These are phyloP conservation scores for Drosophila bipectinata DNA, from an alignment of 1,140 invertebrate genomes.

Conservation along the genomic window DNA sequence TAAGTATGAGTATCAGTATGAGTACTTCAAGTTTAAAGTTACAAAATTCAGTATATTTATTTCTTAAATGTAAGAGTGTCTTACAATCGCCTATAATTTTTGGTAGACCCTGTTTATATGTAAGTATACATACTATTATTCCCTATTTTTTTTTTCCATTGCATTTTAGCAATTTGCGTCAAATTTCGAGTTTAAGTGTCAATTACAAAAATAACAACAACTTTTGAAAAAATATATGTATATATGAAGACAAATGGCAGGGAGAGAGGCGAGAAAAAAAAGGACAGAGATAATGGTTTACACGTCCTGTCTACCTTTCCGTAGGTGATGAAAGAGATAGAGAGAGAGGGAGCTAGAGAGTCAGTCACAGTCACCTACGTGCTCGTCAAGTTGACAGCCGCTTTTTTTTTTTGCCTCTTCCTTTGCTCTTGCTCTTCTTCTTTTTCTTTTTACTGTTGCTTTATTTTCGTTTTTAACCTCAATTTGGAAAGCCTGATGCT, in stretches of 20 bases:
- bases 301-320: slow-evolving; percentile 27
- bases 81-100: no score
- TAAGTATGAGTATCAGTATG: no score
- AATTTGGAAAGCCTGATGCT: slow-evolving; percentile 57
- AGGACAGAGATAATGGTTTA: slow-evolving; percentile 4
- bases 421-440: slow-evolving; percentile 24
- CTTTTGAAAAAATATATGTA: neutral
- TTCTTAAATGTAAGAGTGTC: no score
- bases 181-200: slow-evolving; percentile 81
- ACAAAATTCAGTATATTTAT: no score
- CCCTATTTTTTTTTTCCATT: slow-evolving; percentile 8
- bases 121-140: no score
- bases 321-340: neutral
- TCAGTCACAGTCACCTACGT: slow-evolving; percentile 28
- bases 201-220: slow-evolving; percentile 69
- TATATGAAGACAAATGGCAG: slow-evolving; percentile 20
- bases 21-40: no score
- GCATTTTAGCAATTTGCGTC: slow-evolving; percentile 70
- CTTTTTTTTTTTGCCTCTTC: slow-evolving; percentile 25
- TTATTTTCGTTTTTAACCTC: slow-evolving; percentile 70
- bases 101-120: no score
- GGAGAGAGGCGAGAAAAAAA: neutral
- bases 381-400: slow-evolving; percentile 62
- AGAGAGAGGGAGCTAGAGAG: neutral
- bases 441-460: slow-evolving; percentile 28